These are phyloP conservation scores for Serranus cabrilla DNA, from an alignment of 2,797 vertebrate species.

Conservation along the genomic window DNA sequence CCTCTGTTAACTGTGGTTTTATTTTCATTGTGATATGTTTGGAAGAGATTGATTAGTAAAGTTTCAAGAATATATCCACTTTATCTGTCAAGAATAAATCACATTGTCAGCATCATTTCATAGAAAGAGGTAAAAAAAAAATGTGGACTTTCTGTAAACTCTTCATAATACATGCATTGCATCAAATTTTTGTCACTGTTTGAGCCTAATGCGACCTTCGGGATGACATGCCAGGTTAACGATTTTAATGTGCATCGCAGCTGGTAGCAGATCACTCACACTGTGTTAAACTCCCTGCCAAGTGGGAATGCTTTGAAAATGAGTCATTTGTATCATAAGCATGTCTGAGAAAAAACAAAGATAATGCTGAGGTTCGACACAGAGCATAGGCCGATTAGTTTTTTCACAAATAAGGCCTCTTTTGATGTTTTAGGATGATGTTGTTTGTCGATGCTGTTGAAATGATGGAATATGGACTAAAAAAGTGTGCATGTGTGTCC, in stretches of 20 bases:
- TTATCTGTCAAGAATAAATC: too few relatives aligned
- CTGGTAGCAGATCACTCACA: not conserved
- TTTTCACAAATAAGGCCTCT: not conserved
- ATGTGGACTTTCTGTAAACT: not conserved
- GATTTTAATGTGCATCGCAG: not conserved
- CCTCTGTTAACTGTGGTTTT: too few relatives aligned
- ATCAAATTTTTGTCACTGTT: not conserved
- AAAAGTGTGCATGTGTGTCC: too few relatives aligned
- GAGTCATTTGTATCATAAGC: not conserved
- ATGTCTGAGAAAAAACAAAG: not conserved
- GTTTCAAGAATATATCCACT: too few relatives aligned
- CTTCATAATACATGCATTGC: not conserved
- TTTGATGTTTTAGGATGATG: not conserved
- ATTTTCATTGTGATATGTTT: not conserved
- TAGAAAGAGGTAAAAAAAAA: too few relatives aligned
- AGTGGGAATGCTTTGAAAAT: constrained; percentile 5
- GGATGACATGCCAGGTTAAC: not conserved
- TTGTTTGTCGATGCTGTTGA: too few relatives aligned
- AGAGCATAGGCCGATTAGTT: not conserved
- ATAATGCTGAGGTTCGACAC: not conserved
- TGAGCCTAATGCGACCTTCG: not conserved
- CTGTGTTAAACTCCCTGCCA: not conserved
- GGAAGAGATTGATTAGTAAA: too few relatives aligned
- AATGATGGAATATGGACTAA: too few relatives aligned
- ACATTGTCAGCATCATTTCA: not conserved